phyloP scores from a whole-genome alignment of 1,140 invertebrate species.

The Acromyrmex charruanus region DNA sequence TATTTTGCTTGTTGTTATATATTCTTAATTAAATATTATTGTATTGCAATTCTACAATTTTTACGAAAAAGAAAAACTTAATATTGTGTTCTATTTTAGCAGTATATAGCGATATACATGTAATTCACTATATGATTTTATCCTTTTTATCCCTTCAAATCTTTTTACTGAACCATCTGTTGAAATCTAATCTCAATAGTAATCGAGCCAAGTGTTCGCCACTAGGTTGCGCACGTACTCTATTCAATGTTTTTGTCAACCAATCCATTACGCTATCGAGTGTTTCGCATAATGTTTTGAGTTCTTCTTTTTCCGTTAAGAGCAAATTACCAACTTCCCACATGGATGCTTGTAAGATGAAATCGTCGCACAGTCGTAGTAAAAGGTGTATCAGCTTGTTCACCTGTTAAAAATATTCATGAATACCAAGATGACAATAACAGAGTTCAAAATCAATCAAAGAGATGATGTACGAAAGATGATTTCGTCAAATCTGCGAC shows the following conservation, averaged over 20 bases:
- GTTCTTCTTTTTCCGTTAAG: conserved; percentile 82
- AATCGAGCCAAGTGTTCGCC: conserved; percentile 90
- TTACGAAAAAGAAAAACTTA: conserved; percentile 15
- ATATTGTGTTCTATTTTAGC: background rate
- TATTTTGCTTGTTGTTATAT: background rate
- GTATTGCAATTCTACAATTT: conserved; percentile 29
- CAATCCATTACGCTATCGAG: conserved; percentile 84
- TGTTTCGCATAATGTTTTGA: conserved; percentile 82
- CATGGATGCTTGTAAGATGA: conserved; percentile 84
- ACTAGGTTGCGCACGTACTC: conserved; percentile 88
- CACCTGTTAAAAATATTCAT: conserved; percentile 76
- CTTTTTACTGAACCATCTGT: conserved; percentile 90
- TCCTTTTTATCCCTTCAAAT: conserved; percentile 48
- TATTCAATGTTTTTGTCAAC: conserved; percentile 87
- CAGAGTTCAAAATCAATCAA: background rate
- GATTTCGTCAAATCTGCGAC: background rate
- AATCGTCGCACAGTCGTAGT: conserved; percentile 84
- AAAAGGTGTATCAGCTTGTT: conserved; percentile 83
- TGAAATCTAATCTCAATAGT: conserved; percentile 91
- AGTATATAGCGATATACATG: background rate
- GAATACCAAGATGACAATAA: background rate
- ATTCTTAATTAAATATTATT: conserved; percentile 12
- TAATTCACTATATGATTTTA: background rate
- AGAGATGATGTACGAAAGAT: background rate
- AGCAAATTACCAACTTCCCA: conserved; percentile 84